Percentiles rank a stretch among this genome's conserved stretches.
phyloP scores from a whole-genome alignment of 2,113 vertebrate genomes.

The Entelurus aequoreus region DNA sequence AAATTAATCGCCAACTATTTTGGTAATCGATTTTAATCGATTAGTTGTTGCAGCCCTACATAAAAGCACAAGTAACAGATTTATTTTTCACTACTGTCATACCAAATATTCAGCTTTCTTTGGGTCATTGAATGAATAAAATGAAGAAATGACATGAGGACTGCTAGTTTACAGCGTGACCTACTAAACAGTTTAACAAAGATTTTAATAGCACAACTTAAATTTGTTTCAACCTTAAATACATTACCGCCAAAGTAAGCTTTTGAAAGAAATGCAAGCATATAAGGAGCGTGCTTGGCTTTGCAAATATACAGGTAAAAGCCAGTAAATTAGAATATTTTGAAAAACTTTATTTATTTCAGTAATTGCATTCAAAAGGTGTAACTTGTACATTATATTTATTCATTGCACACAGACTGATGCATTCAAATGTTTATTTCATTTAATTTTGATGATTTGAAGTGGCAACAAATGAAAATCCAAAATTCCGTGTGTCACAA shows the following conservation, averaged over 20 bases:
- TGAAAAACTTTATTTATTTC: too few species aligned
- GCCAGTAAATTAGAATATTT: too few species aligned
- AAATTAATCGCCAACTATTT: too few species aligned
- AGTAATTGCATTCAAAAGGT: too few species aligned
- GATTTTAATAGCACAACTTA: neutral
- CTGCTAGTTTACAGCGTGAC: neutral
- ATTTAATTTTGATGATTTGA: too few species aligned
- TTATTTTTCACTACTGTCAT: neutral
- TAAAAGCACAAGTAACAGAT: neutral
- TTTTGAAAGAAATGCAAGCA: neutral
- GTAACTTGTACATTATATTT: too few species aligned
- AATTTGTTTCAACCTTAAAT: neutral
- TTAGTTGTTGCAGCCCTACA: too few species aligned
- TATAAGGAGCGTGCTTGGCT: neutral
- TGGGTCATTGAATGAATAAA: neutral
- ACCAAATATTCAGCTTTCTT: neutral
- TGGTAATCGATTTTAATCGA: too few species aligned
- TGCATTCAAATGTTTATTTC: too few species aligned
- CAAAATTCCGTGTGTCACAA: too few species aligned
- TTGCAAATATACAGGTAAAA: conserved; percentile 17
- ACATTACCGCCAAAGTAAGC: neutral
- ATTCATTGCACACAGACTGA: too few species aligned
- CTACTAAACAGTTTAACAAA: neutral
- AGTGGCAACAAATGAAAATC: too few species aligned
- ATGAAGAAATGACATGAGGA: neutral